Evolutionary conservation across 2,797 vertebrate genomes (phyloP).

Genomic region (Diplodus sargus): DNA sequence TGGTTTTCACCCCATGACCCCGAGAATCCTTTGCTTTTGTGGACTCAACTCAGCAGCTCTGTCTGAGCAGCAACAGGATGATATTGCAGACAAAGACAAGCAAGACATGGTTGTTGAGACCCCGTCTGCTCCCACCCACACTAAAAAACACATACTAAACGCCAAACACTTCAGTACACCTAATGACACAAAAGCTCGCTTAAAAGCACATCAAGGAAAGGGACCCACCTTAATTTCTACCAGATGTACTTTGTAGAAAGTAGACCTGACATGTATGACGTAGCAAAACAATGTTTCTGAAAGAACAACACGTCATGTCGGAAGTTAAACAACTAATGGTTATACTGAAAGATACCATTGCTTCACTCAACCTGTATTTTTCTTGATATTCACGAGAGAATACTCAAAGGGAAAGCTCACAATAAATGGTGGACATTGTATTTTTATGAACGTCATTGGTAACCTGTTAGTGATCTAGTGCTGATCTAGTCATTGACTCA

Average conservation of each 20-base stretch:
- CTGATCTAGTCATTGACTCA: not conserved
- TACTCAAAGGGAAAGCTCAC: not conserved
- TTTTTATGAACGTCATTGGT: not conserved
- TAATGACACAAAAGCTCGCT: not conserved
- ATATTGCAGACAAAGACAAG: constrained; percentile 52
- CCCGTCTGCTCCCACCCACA: not conserved
- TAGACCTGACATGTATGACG: not conserved
- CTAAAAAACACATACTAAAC: constrained; percentile 12
- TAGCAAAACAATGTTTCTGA: not conserved
- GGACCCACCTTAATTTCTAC: not conserved
- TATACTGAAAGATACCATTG: not conserved
- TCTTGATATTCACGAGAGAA: not conserved
- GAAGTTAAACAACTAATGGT: not conserved
- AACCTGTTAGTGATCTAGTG: no score
- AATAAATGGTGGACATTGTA: not conserved
- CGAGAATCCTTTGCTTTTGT: constrained; percentile 74
- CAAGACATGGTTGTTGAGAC: constrained; percentile 34
- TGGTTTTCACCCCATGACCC: constrained; percentile 72
- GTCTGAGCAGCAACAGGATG: constrained; percentile 46
- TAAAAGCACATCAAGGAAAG: not conserved
- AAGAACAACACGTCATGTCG: no score
- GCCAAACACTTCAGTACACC: not conserved
- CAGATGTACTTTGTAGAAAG: not conserved
- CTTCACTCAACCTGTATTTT: not conserved
- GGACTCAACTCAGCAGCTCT: constrained; percentile 62